A percentile compares a stretch with the other conserved stretches of the same genome.
Evolutionary conservation across 1,140 invertebrate species (phyloP).

Genomic region (Cherax destructor): DNA sequence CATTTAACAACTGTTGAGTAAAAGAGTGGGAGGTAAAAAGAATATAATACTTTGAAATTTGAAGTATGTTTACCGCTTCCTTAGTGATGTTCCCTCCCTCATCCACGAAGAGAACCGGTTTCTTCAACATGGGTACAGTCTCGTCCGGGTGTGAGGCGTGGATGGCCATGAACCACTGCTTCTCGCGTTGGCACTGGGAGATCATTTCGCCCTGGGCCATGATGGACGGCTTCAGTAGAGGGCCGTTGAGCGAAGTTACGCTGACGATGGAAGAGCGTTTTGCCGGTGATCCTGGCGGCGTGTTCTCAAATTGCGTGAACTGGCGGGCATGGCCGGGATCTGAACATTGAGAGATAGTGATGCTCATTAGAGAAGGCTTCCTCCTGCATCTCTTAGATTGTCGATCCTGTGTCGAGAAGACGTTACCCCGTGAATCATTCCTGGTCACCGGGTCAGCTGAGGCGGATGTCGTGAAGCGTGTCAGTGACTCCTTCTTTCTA

Average conservation of each 20-base stretch:
- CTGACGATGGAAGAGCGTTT: constrained; percentile 39
- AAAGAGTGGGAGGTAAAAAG: too few species aligned
- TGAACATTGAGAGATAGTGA: constrained; percentile 43
- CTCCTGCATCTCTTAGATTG: constrained; percentile 40
- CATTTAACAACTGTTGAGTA: too few species aligned
- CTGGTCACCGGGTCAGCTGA: background rate
- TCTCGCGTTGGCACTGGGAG: constrained; percentile 33
- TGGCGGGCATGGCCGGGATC: constrained; percentile 13
- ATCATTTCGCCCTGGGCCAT: constrained; percentile 60
- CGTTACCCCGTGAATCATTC: constrained; percentile 23
- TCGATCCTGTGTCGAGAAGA: constrained; percentile 20
- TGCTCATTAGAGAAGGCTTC: constrained; percentile 50
- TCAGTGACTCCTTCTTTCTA: constrained; percentile 11
- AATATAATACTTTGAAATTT: too few species aligned
- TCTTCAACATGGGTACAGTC: constrained; percentile 38
- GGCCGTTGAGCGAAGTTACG: background rate
- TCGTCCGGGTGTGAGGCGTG: constrained; percentile 61
- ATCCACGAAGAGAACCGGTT: constrained; percentile 44
- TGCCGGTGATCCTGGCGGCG: background rate
- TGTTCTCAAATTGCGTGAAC: constrained; percentile 49
- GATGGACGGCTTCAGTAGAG: constrained; percentile 53
- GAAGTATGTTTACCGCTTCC: constrained; percentile 28
- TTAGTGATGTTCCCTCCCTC: constrained; percentile 53
- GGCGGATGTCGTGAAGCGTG: background rate
- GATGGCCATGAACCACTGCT: constrained; percentile 65